Conservation (phyloP, 2,888 invertebrate species). For the Aphrophora alni region DNA sequence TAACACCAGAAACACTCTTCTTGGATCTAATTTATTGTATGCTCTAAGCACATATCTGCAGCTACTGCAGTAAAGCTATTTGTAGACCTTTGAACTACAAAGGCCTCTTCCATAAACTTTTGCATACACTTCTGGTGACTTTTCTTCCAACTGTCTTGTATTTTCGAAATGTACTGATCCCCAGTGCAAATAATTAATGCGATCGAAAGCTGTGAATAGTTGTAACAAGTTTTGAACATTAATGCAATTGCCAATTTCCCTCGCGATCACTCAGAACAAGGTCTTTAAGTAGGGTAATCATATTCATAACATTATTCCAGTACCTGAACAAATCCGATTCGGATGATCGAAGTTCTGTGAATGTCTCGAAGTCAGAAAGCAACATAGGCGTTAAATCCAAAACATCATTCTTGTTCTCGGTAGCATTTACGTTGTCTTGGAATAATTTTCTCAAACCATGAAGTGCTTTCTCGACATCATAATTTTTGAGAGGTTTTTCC, state of each 20-base stretch:
- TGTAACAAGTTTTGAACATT: neutral
- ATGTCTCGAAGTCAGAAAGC: too few relatives aligned
- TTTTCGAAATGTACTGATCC: neutral
- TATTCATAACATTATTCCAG: neutral
- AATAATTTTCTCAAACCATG: too few relatives aligned
- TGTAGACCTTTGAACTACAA: too few relatives aligned
- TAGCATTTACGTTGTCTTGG: neutral
- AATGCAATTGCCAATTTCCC: slow-evolving; percentile 4
- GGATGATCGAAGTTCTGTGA: too few relatives aligned
- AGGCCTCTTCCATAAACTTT: too few relatives aligned
- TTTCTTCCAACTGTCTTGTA: neutral
- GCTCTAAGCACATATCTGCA: neutral
- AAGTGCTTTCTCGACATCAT: too few relatives aligned
- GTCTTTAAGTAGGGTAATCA: neutral
- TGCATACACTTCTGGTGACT: neutral
- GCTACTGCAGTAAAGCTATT: neutral
- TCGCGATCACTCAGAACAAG: neutral
- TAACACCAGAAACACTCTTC: slow-evolving; percentile 12
- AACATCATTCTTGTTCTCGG: neutral
- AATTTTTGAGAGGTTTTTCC: too few relatives aligned
- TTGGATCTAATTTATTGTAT: slow-evolving; percentile 14
- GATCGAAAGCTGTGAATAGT: neutral
- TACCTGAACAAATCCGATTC: too few relatives aligned
- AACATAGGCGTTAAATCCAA: neutral
- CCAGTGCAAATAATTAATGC: neutral